phyloP scores from a whole-genome alignment of 2,797 vertebrate genomes.

The Phylloscopus collybita region DNA sequence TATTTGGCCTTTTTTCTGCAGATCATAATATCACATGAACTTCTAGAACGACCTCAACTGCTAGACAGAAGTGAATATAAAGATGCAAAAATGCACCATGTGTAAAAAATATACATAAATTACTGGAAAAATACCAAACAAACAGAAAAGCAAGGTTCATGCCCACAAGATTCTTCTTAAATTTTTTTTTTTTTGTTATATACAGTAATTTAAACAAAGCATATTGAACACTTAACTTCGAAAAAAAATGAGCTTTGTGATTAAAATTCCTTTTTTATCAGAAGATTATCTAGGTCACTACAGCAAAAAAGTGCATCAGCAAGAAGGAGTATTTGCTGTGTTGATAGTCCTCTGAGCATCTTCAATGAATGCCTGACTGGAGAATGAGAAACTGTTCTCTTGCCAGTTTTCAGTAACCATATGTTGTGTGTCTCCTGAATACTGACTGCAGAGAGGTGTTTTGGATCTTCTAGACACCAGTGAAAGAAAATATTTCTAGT shows the following conservation, averaged over 20 bases:
- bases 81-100: background rate
- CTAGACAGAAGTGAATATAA: background rate
- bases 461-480: slow-evolving; percentile 66
- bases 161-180: background rate
- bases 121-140: background rate
- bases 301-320: slow-evolving; percentile 45
- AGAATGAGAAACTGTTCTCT: slow-evolving; percentile 67
- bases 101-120: background rate
- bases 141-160: background rate
- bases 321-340: slow-evolving; percentile 61
- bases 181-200: background rate
- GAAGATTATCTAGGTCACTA: slow-evolving; percentile 57
- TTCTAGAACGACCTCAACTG: background rate
- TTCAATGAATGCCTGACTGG: slow-evolving; percentile 58
- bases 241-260: slow-evolving; percentile 24
- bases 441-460: slow-evolving; percentile 67
- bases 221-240: background rate
- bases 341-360: slow-evolving; percentile 68
- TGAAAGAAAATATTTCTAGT: slow-evolving; percentile 67
- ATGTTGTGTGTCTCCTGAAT: slow-evolving; percentile 67
- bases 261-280: slow-evolving; percentile 45
- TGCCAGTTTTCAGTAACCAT: slow-evolving; percentile 67
- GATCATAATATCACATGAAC: background rate
- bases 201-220: background rate
- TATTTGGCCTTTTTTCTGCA: background rate